Evolutionary conservation across 2,888 invertebrate genomes (phyloP).

Genomic region (Trichogramma evanescens): DNA sequence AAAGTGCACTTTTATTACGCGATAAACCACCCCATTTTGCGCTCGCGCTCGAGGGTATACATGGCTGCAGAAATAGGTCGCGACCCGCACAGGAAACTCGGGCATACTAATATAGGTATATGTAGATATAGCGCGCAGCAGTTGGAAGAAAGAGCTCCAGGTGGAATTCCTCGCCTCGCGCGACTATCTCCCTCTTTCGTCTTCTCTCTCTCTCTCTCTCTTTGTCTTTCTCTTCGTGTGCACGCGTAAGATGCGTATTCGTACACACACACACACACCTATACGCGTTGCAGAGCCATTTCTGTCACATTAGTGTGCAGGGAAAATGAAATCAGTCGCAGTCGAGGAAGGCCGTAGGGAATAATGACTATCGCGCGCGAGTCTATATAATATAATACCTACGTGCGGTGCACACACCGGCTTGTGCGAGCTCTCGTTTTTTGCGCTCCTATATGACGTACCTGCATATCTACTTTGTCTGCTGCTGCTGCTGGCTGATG

Average conservation of each 20-base stretch:
- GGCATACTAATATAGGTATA: slow-evolving; percentile 3
- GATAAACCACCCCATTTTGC: not conserved
- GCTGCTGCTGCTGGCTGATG: no score
- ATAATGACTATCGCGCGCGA: no score
- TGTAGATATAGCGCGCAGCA: not conserved
- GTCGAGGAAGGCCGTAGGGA: no score
- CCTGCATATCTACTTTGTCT: no score
- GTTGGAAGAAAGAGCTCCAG: not conserved
- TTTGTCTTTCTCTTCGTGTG: not conserved
- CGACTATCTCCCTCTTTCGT: not conserved
- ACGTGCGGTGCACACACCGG: no score
- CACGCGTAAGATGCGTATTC: not conserved
- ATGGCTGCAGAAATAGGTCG: slow-evolving; percentile 10
- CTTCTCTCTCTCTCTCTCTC: not conserved
- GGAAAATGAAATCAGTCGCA: no score
- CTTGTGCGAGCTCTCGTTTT: no score
- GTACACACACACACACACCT: no score
- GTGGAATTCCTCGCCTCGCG: not conserved
- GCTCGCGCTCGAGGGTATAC: not conserved
- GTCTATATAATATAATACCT: no score
- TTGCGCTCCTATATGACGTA: no score
- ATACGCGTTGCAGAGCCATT: no score
- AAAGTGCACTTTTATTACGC: not conserved
- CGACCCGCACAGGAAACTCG: not conserved
- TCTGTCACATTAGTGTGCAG: no score